Conservation (phyloP, 2,888 invertebrate genomes). For the Lasioglossum figueresi region DNA sequence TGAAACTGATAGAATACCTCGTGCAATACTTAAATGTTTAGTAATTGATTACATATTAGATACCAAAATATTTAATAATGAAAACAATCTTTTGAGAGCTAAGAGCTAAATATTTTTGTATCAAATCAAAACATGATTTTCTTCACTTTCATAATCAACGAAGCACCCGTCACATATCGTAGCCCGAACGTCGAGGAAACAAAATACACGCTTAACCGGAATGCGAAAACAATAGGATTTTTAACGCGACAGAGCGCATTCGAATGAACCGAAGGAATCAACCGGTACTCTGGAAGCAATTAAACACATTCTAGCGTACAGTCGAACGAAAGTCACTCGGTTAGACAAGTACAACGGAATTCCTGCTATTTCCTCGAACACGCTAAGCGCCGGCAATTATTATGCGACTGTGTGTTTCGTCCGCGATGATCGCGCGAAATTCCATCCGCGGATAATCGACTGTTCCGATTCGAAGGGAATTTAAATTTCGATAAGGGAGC, state of each 20-base stretch:
- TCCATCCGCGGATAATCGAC: slow-evolving; percentile 17
- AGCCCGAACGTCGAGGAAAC: neutral
- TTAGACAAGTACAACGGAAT: slow-evolving; percentile 36
- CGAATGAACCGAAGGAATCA: slow-evolving; percentile 9
- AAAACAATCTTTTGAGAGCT: no score
- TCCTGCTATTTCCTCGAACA: slow-evolving; percentile 18
- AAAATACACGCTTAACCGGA: neutral
- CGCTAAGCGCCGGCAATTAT: slow-evolving; percentile 47
- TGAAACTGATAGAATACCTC: no score
- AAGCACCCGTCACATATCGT: neutral
- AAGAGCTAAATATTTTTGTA: no score
- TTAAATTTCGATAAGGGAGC: slow-evolving; percentile 11
- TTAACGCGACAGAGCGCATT: neutral
- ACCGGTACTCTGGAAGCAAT: slow-evolving; percentile 44
- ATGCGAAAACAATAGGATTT: neutral
- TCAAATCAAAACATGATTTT: no score
- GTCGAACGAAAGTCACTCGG: slow-evolving; percentile 29
- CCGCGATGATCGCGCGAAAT: neutral
- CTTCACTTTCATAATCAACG: no score
- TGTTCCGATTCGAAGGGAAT: slow-evolving; percentile 26
- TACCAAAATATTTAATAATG: no score
- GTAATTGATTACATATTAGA: no score
- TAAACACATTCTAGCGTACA: slow-evolving; percentile 38
- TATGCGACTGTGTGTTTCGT: slow-evolving; percentile 26
- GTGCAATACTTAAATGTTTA: no score